Evolutionary conservation across 2,888 invertebrate species (phyloP), one percentile per base, ranked within the genome.

Genomic region (Digitonthophagus gazella): DNA sequence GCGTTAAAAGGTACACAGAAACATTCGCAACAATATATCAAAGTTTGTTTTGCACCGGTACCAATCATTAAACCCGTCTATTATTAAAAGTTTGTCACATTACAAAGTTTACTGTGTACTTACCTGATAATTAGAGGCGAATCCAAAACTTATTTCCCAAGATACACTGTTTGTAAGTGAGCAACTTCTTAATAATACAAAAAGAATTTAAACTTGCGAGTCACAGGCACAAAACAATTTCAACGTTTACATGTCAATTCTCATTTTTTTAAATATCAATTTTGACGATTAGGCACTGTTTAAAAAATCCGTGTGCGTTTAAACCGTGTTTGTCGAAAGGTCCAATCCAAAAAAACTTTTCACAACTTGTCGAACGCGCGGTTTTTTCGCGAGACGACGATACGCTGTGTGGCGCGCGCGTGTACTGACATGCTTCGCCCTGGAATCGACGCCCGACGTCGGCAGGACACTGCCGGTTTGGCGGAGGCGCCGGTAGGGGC

Each of bases 401-500:
- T 73, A 77, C 79, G 75, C 77, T 78, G 74, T 75, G 76, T 75
- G 72, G 76, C 72, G 76, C 79, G 79, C 80, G 80, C 79, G 80
- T 78, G 77, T 76, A 74, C 77, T 76, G 76, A 77, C 79, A 78
- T 76, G 75, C 78, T 78, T 79, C 78, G 75, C 76, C 79, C 80
- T 79, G 79, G 75, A 80, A 80, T 79, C 79, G 78, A 78, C 78
- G 78, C 78, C 80, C 80, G 80, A 76, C 78, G 81, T 78, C 80
- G 76, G 78, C 79, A 76, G 79, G 80, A 81, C 80, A 82, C 81
- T 82, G 78, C 76, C 71, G 72, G 75, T 74, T 81, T 79, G 75
- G 58, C 18, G 70, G 70, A 72, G 72, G 72, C 67, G 73, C 77
- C 81, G 78, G 69, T 67, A 75, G 78, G 71, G 79, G 81, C 80